phyloP scores from a whole-genome alignment of 2,888 invertebrate species.

The Coelinius sp. region DNA sequence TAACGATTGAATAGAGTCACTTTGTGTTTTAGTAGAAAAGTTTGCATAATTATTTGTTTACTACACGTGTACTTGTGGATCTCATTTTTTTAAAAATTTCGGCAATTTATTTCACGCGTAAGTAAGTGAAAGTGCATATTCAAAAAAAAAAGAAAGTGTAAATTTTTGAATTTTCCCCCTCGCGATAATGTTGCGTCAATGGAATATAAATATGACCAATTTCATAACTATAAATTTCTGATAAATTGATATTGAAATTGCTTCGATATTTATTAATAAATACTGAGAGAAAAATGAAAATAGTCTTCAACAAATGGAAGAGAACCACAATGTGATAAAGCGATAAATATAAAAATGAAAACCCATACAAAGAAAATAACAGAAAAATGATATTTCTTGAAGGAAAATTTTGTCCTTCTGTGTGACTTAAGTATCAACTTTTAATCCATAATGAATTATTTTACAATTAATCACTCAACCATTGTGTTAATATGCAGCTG shows the following conservation, averaged over 20 bases:
- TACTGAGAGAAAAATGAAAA: not conserved
- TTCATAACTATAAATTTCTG: not conserved
- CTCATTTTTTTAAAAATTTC: not conserved
- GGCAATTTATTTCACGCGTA: not conserved
- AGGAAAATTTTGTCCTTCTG: not conserved
- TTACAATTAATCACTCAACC: not conserved
- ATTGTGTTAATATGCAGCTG: constrained; percentile 1
- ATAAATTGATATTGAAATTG: not conserved
- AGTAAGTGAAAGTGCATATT: not conserved
- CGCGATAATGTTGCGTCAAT: constrained; percentile 1
- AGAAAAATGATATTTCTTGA: constrained; percentile 5
- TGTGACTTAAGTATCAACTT: constrained; percentile 10
- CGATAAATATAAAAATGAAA: constrained; percentile 7
- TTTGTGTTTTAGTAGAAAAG: not conserved
- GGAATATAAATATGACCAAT: constrained; percentile 22
- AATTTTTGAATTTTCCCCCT: not conserved
- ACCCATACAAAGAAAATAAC: constrained; percentile 6
- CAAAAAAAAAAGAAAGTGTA: not conserved
- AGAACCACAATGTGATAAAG: constrained; percentile 25
- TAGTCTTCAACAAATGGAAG: constrained; percentile 9
- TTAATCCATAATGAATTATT: not conserved
- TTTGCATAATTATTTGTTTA: not conserved
- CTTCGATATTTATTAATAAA: not conserved
- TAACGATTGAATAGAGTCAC: constrained; percentile 5
- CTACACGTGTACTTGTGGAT: constrained; percentile 6